phyloP scores from a whole-genome alignment of 2,888 invertebrate genomes.

The Nomada ruficornis region DNA sequence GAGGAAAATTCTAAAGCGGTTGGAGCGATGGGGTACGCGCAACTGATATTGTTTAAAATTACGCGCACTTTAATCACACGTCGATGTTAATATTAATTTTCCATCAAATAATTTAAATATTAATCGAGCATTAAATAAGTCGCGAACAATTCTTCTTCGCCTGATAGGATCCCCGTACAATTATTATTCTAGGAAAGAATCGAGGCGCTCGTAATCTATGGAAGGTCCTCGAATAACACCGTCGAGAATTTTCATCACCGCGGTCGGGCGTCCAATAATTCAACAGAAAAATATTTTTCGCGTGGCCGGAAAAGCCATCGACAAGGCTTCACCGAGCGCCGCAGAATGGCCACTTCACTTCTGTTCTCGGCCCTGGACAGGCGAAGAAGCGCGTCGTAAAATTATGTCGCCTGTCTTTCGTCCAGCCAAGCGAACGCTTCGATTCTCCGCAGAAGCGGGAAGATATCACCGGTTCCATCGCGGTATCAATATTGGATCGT shows the following conservation, averaged over 20 bases:
- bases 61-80: too few relatives aligned
- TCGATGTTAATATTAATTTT: too few relatives aligned
- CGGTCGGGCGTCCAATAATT: conserved; percentile 17
- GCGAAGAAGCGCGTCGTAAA: background rate
- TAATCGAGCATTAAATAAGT: too few relatives aligned
- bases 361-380: background rate
- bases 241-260: conserved; percentile 1
- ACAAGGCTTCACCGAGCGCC: background rate
- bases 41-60: too few relatives aligned
- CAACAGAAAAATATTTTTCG: conserved; percentile 21
- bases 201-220: background rate
- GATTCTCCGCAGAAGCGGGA: conserved; percentile 1
- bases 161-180: too few relatives aligned
- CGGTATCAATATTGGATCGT: conserved; percentile 28
- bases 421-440: background rate
- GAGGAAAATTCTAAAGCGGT: conserved; percentile 1
- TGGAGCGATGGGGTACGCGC: too few relatives aligned
- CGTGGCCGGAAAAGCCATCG: background rate
- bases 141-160: too few relatives aligned
- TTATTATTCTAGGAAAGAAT: background rate
- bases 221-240: background rate
- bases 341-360: conserved; percentile 23
- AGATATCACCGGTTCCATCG: background rate
- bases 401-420: conserved; percentile 22
- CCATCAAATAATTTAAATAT: too few relatives aligned